phyloP scores from a whole-genome alignment of 2,113 vertebrate genomes.

The Trichechus manatus region DNA sequence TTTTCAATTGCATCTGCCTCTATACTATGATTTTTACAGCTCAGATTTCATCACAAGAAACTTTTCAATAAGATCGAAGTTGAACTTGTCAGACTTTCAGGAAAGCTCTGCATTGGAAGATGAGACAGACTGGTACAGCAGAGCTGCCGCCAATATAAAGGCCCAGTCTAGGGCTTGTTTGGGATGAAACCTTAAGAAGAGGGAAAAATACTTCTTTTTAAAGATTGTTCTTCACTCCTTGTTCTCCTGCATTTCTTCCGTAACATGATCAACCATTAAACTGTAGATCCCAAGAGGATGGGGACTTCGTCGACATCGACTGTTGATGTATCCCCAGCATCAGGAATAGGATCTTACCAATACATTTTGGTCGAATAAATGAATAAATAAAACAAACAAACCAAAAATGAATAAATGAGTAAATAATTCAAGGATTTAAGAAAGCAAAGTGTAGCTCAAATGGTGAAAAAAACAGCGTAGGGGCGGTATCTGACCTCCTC shows the following conservation, averaged over 20 bases:
- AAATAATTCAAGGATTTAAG: background rate
- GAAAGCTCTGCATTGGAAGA: background rate
- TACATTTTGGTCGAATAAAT: background rate
- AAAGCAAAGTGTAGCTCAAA: background rate
- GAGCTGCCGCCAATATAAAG: rapidly evolving
- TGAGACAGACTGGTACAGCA: background rate
- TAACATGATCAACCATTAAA: rapidly evolving
- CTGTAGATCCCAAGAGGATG: background rate
- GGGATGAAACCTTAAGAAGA: rapidly evolving
- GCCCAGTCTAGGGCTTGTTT: rapidly evolving
- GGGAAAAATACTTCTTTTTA: rapidly evolving
- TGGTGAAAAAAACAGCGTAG: background rate
- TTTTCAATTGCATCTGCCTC: background rate
- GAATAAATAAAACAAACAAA: background rate
- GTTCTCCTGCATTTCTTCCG: rapidly evolving
- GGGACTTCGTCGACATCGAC: rapidly evolving
- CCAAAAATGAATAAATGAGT: rapidly evolving
- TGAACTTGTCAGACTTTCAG: background rate
- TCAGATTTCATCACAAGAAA: background rate
- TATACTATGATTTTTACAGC: background rate
- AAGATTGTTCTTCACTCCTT: rapidly evolving
- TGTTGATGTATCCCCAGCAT: rapidly evolving
- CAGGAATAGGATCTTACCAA: background rate
- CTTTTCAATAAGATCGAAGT: background rate
- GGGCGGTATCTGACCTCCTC: too few relatives aligned